A percentile compares a stretch with the other conserved stretches of the same genome.
phyloP scores from a whole-genome alignment of 2,797 vertebrate species.

The Echeneis naucrates region DNA sequence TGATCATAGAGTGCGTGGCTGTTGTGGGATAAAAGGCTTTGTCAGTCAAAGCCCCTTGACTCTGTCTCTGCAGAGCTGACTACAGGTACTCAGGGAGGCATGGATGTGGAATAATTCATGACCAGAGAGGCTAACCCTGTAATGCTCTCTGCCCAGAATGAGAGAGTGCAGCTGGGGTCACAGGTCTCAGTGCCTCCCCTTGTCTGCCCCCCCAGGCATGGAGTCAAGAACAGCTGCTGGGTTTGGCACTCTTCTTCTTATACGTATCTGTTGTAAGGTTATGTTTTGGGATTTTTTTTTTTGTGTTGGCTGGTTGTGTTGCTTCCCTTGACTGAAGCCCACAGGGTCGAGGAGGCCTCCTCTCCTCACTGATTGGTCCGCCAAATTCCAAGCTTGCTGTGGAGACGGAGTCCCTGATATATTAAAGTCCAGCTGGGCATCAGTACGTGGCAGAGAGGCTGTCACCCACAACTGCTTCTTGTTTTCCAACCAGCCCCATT shows the following conservation, averaged over 20 bases:
- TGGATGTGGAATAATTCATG: slow-evolving; percentile 79
- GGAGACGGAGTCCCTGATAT: too few relatives aligned
- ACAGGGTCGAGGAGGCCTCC: too few relatives aligned
- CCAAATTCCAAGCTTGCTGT: too few relatives aligned
- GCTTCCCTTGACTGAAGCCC: too few relatives aligned
- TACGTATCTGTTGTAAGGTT: too few relatives aligned
- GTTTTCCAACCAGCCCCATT: too few relatives aligned
- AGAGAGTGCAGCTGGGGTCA: slow-evolving; percentile 65
- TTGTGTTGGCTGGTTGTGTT: too few relatives aligned
- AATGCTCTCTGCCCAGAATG: slow-evolving; percentile 55
- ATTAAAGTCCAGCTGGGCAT: too few relatives aligned
- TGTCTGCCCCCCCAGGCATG: slow-evolving; percentile 62
- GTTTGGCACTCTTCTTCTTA: slow-evolving; percentile 38
- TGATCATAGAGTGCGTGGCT: slow-evolving; percentile 77
- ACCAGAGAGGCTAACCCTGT: slow-evolving; percentile 56
- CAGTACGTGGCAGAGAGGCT: too few relatives aligned
- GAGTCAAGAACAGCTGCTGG: slow-evolving; percentile 51
- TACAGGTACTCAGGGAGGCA: slow-evolving; percentile 68
- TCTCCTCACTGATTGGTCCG: too few relatives aligned
- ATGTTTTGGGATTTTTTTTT: too few relatives aligned
- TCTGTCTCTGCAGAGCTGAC: slow-evolving; percentile 69
- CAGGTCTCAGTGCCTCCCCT: slow-evolving; percentile 57
- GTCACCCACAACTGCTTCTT: too few relatives aligned
- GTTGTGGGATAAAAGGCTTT: slow-evolving; percentile 83
- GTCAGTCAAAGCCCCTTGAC: slow-evolving; percentile 80